phyloP scores from a whole-genome alignment of 2,888 invertebrate species.

The Vandiemenella viatica region DNA sequence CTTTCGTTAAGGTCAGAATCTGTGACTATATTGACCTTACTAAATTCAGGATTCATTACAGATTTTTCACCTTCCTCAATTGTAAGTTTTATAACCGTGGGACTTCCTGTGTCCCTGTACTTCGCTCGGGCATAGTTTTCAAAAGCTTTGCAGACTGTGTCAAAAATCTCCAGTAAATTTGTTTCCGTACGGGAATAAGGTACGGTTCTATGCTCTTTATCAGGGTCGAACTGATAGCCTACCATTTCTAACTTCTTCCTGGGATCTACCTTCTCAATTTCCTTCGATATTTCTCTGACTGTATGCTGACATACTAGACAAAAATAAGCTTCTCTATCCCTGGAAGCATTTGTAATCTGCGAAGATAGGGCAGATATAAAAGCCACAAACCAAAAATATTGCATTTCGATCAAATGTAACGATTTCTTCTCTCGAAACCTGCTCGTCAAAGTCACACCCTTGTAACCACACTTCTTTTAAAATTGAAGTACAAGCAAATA shows the following conservation, averaged over 20 bases:
- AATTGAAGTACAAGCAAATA: no score
- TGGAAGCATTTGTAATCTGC: no score
- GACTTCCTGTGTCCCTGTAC: background rate
- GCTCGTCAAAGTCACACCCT: no score
- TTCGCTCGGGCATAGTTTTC: background rate
- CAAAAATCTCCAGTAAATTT: background rate
- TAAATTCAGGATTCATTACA: background rate
- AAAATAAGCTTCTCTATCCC: background rate
- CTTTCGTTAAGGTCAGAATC: background rate
- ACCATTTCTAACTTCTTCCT: background rate
- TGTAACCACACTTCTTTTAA: no score
- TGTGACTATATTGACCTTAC: background rate
- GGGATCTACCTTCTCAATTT: background rate
- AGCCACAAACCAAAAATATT: no score
- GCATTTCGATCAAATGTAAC: no score
- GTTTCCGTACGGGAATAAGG: background rate
- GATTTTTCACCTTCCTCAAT: background rate
- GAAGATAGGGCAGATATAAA: no score
- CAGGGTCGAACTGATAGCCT: background rate
- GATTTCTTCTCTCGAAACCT: no score
- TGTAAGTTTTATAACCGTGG: background rate
- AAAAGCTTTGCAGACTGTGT: background rate
- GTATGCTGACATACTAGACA: background rate
- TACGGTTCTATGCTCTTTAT: background rate
- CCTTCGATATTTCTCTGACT: background rate